Conservation (phyloP, 2,113 vertebrate species). For the Amphiprion ocellaris region DNA sequence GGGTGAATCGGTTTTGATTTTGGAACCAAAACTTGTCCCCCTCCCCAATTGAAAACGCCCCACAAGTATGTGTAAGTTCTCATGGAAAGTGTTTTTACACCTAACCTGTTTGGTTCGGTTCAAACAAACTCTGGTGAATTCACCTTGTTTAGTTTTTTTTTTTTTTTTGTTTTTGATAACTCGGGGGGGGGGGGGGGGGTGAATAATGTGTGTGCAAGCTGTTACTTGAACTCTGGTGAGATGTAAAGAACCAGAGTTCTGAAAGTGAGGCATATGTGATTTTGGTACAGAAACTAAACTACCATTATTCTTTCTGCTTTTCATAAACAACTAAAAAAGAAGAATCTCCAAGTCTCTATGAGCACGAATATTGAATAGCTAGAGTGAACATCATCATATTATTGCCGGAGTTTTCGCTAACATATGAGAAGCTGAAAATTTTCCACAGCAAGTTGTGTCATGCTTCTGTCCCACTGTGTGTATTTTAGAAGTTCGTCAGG, state of each 20-base stretch:
- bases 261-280: neutral
- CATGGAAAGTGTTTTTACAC: neutral
- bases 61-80: too few relatives aligned
- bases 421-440: too few relatives aligned
- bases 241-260: neutral
- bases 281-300: neutral
- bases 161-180: neutral
- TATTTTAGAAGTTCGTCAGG: too few relatives aligned
- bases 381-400: too few relatives aligned
- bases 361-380: too few relatives aligned
- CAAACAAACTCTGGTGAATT: neutral
- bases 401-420: too few relatives aligned
- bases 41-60: neutral
- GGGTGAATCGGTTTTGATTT: neutral
- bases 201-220: constrained; percentile 10
- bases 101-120: neutral
- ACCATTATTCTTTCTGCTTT: neutral
- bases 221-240: neutral
- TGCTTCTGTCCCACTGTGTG: too few relatives aligned
- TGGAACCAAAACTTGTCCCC: neutral
- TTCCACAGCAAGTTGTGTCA: too few relatives aligned
- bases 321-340: neutral
- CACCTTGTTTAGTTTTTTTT: neutral
- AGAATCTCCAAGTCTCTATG: too few relatives aligned
- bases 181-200: too few relatives aligned